Conservation (phyloP, 1,140 invertebrate species). For the Ylistrum balloti region DNA sequence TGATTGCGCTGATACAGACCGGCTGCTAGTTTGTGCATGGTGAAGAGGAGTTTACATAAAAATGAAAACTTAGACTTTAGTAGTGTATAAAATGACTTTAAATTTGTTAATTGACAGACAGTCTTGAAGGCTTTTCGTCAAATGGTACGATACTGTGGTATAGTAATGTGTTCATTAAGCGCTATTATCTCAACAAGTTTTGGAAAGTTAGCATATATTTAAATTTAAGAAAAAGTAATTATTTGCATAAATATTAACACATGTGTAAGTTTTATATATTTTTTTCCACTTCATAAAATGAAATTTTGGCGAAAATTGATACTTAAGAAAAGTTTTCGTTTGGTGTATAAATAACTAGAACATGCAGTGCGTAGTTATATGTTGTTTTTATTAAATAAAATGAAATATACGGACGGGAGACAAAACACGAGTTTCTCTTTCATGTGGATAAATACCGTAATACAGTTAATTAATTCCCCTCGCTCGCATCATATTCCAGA, state of each 20-base stretch:
- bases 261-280: constrained; percentile 1
- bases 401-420: neutral
- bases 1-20: neutral
- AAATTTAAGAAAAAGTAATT: constrained; percentile 27
- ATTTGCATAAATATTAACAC: constrained; percentile 36
- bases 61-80: constrained; percentile 28
- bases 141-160: neutral
- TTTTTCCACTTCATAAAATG: neutral
- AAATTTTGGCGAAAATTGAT: constrained; percentile 20
- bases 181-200: neutral
- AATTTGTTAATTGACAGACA: neutral
- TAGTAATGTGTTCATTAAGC: neutral
- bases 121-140: neutral
- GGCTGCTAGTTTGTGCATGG: constrained; percentile 21
- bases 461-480: constrained; percentile 18
- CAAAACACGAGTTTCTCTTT: constrained; percentile 16
- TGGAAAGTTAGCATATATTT: neutral
- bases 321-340: constrained; percentile 36
- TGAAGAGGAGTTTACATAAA: neutral
- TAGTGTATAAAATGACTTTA: constrained; percentile 19
- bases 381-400: constrained; percentile 27
- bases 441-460: constrained; percentile 25
- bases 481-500: constrained; percentile 18
- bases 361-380: neutral
- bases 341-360: neutral